Evolutionary conservation across 2,888 invertebrate genomes (phyloP), one percentile per base, ranked within the genome.

Genomic region (Dasypolia templi): DNA sequence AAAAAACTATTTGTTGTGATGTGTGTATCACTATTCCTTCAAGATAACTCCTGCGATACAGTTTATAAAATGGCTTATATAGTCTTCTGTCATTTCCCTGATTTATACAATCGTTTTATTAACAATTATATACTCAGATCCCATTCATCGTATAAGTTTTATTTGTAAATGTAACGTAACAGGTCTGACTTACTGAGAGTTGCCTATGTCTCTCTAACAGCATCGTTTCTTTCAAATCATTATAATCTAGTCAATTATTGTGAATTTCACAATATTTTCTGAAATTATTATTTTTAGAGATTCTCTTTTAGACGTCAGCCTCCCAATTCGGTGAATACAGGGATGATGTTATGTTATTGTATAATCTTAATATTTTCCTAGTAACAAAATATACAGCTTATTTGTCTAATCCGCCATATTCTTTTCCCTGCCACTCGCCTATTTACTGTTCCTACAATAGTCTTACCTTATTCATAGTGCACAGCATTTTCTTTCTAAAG

Each of bases 401-500:
- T 46, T 14, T n/a, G 17, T 12, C 6, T 44, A 32, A 14, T 17
- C n/a, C n/a, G n/a, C 0, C 5, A 26, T 46, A 19, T n/a, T 39
- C 0, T 35, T 7, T 56, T 39, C 9, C 7, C 39, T 12, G 26
- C 32, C n/a, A 49, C 6, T 64, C 42, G 44, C 29, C 4, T n/a
- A n/a, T 68, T 11, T 19, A 39, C 51, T 35, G 22, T 58, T 26
- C 9, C 14, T 59, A 14, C 17, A 49, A 49, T 49, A 59, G 51
- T 46, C 39, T 14, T 19, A 32, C 22, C 17, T 42, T 65, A 22
- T 49, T 58, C 26, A n/a, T 39, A 35, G 29, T 39, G 62, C 32
- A 32, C 4, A 49, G 35, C 46, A 67, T 55, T 71, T 80, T 76
- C 49, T 51, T 55, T 35, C 22, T 65, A 42, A 70, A 70, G 53